Conservation (phyloP, 2,888 invertebrate genomes). For the Helleia helle region DNA sequence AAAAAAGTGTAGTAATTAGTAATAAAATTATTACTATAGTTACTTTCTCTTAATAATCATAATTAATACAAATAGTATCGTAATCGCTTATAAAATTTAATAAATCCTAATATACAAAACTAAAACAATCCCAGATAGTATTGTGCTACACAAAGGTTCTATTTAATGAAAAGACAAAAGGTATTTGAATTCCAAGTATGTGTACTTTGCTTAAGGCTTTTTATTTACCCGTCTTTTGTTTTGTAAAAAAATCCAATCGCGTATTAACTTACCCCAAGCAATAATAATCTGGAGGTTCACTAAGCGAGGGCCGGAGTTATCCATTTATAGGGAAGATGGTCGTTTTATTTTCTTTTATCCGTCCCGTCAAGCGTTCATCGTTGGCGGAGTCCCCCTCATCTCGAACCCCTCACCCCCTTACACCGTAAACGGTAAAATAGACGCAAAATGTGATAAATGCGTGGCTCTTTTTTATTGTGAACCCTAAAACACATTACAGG, state of each 20-base stretch:
- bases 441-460: constrained; percentile 74
- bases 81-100: too few species aligned
- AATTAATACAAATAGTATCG: too few species aligned
- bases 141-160: too few species aligned
- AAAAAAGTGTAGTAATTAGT: too few species aligned
- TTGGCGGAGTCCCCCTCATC: constrained; percentile 50
- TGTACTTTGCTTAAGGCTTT: neutral
- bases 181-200: too few species aligned
- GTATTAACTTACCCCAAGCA: constrained; percentile 26
- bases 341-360: constrained; percentile 66
- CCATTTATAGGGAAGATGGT: constrained; percentile 61
- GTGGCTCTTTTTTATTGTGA: constrained; percentile 67
- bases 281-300: constrained; percentile 40
- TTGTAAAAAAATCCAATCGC: constrained; percentile 22
- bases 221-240: constrained; percentile 1
- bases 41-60: too few species aligned
- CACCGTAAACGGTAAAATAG: constrained; percentile 68
- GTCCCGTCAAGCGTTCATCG: constrained; percentile 49
- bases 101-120: too few species aligned
- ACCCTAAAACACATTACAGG: constrained; percentile 47
- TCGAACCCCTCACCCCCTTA: constrained; percentile 53
- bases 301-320: constrained; percentile 57
- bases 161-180: too few species aligned
- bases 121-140: too few species aligned
- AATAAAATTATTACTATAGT: too few species aligned